Evolutionary conservation across 2,888 invertebrate species (phyloP), one percentile per base, ranked within the genome.

Genomic region (Marasmarcha lunaedactyla): DNA sequence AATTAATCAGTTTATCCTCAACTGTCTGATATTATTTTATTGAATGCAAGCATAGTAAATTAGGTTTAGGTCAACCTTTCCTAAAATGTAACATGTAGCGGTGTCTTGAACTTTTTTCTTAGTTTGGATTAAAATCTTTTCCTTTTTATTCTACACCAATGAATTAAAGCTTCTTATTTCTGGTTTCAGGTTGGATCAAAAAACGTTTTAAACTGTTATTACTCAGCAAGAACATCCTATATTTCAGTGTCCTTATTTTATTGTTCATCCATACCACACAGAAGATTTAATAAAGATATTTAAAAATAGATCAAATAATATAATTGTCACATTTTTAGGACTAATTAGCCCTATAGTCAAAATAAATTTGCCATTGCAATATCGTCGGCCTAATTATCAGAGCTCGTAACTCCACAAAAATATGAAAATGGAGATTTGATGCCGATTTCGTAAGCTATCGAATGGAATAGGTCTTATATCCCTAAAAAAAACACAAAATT

Each of bases 211-310:
- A 35, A 78, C 83, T 0, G 79, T 85, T 35, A 62, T 88, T 44
- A 87, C 87, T 0, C 88, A 87, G 57, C 84, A 87, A 65, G 90
- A 90, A 45, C 90, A 90, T 55, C 89, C 90, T 1, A 66, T 89
- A 35, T 62, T 90, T 27, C 81, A 81, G 48, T 67, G 70, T 14
- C 90, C 90, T 1, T 89, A 86, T 56, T 84, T 88, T 50, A 84
- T 87, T 3, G 60, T 90, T 45, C 90, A 90, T 58, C 90, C 90
- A 0, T 90, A 90, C 48, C 87, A 86, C 48, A 90, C 90, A 0
- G 71, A 74, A 0, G 73, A 84, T 37, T 54, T 89, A 7, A 59
- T 90, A 10, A 50, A 67, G 4, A 50, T 55, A 1, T 78, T 85
- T 37, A 68, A 63, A 41, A 50, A 56, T 33, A 59, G 55, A 33